Evolutionary conservation across 2,888 invertebrate species (phyloP).

Genomic region (Argyresthia goedartella): DNA sequence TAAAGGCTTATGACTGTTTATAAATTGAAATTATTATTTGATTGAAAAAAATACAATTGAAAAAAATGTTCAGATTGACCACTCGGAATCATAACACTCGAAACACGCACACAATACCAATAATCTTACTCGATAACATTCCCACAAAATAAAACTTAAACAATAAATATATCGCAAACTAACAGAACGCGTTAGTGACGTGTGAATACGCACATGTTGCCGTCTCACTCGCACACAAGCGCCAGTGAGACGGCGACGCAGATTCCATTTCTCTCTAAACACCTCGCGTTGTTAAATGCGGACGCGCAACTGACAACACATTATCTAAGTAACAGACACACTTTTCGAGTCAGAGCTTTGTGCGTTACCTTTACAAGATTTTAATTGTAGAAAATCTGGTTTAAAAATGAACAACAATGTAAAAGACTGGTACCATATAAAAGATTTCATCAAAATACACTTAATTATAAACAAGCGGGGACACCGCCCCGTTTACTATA

Average conservation of each 20-base stretch:
- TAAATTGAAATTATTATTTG: too few species aligned
- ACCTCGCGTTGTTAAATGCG: too few species aligned
- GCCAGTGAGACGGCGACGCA: neutral
- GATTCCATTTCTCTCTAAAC: neutral
- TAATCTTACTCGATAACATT: constrained; percentile 22
- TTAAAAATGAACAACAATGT: constrained; percentile 19
- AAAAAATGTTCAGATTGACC: too few species aligned
- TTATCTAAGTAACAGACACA: too few species aligned
- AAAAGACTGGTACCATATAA: constrained; percentile 21
- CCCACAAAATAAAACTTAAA: constrained; percentile 22
- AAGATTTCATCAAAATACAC: constrained; percentile 9
- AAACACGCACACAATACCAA: constrained; percentile 6
- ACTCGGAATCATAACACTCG: too few species aligned
- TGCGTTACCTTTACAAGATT: neutral
- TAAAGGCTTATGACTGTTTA: too few species aligned
- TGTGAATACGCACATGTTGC: neutral
- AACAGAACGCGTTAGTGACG: neutral
- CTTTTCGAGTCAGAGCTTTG: neutral
- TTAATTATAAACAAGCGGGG: constrained; percentile 8
- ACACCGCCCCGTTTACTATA: neutral
- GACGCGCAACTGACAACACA: too few species aligned
- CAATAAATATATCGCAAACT: neutral
- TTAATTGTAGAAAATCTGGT: constrained; percentile 1
- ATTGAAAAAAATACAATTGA: too few species aligned
- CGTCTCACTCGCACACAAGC: neutral